Evolutionary conservation across 64 coral and sea anemone species (phyloP).

Genomic region (Hydrozoanthus tunicans): DNA sequence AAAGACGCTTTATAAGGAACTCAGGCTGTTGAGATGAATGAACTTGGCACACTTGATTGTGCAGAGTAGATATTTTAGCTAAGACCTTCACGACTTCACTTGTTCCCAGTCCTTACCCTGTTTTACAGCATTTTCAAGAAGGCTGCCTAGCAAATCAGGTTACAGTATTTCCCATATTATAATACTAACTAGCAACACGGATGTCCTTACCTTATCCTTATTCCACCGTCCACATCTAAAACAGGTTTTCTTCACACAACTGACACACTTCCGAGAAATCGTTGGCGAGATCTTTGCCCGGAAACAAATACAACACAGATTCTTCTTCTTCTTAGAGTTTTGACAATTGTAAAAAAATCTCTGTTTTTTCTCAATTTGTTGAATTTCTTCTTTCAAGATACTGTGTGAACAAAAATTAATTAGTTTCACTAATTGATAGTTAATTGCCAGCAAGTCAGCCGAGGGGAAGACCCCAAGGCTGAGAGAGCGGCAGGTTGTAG

Average conservation of each 20-base stretch:
- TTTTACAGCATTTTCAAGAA: too few species aligned
- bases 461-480: too few species aligned
- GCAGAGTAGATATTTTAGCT: too few species aligned
- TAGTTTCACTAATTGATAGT: not conserved
- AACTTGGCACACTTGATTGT: too few species aligned
- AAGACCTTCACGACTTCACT: too few species aligned
- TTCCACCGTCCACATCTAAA: slow-evolving; percentile 6
- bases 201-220: not conserved
- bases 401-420: not conserved
- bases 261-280: not conserved
- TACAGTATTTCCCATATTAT: too few species aligned
- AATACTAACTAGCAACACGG: too few species aligned
- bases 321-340: not conserved
- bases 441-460: not conserved
- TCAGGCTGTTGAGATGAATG: too few species aligned
- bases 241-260: not conserved
- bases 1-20: too few species aligned
- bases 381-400: not conserved
- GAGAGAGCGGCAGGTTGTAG: too few species aligned
- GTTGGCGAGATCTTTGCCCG: not conserved
- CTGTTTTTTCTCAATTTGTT: not conserved
- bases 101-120: too few species aligned
- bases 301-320: not conserved
- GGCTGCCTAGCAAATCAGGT: too few species aligned
- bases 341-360: not conserved